Evolutionary conservation across 2,113 vertebrate genomes (phyloP), one percentile per base, ranked within the genome.

Genomic region (Micronycteris hirsuta): DNA sequence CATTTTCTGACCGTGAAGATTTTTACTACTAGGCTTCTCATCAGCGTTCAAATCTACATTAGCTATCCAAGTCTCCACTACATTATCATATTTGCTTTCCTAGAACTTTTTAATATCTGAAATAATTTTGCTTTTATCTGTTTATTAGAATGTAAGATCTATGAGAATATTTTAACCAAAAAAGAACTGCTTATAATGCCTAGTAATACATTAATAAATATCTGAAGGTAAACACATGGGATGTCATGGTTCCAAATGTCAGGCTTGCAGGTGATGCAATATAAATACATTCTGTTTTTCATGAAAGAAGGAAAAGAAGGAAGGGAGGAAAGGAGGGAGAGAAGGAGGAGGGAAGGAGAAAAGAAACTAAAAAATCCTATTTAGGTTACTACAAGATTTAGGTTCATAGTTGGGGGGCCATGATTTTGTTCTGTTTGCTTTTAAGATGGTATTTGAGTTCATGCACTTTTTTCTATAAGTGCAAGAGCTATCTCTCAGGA

Each of bases 401-500:
- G 10, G 3, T 74, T 24, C 26, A 28, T 86, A 95, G 78, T 38
- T 43, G 4, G 31, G 45, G 58, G 22, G 12, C 80, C 2, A 77
- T 88, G 24, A 36, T 93, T 94, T 70, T 56, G n/a, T 91, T 38
- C 33, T 77, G 15, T 85, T 94, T 95, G 17, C 20, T 86, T 65
- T 83, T 33, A 89, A 49, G 22, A 74, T 26, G 4, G 0, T 83
- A 86, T 90, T 63, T 95, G 56, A 73, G 41, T 80, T n/a, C 15
- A 7, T 89, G 91, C 95, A 80, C 20, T 49, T 95, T 91, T 83
- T 63, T 52, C 14, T 86, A 0, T 45, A 80, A 83, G n/a, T 65
- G 20, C 54, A 92, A 90, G 31, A 93, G 89, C 73, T 93, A 94
- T 28, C 6, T 94, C 91, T 94, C 67, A 89, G 68, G 86, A 93